Percentiles rank a stretch among this genome's conserved stretches.
These are phyloP conservation scores for Paramuricea clavata DNA, from an alignment of 92 coral and sea anemone genomes.

Conservation along the genomic window DNA sequence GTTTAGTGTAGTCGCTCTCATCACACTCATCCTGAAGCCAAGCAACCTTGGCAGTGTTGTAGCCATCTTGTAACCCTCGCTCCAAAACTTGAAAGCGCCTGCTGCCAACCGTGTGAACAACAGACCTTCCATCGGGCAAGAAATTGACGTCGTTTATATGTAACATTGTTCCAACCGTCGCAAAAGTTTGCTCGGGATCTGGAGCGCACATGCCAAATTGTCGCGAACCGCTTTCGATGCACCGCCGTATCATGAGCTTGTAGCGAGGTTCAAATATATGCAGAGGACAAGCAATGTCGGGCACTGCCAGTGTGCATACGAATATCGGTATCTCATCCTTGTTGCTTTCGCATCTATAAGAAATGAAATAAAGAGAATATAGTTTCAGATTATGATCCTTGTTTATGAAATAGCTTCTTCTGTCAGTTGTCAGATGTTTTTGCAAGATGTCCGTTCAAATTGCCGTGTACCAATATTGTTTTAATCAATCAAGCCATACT, in stretches of 20 bases:
- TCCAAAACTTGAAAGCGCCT: conserved; percentile 78
- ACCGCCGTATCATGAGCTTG: conserved; percentile 87
- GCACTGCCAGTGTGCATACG: conserved; percentile 90
- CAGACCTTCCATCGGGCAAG: conserved; percentile 88
- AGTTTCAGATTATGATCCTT: too few relatives aligned
- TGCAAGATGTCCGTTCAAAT: too few relatives aligned
- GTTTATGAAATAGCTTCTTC: too few relatives aligned
- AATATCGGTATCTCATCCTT: conserved; percentile 79
- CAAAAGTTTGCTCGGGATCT: conserved; percentile 68
- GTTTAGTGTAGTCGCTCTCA: conserved; percentile 65
- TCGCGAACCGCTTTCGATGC: conserved; percentile 81
- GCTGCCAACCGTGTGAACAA: conserved; percentile 79
- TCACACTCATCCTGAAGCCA: conserved; percentile 82
- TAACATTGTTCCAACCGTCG: conserved; percentile 80
- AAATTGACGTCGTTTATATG: conserved; percentile 72
- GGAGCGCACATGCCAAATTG: conserved; percentile 90
- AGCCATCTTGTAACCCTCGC: conserved; percentile 77
- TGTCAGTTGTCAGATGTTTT: too few relatives aligned
- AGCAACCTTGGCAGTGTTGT: conserved; percentile 80
- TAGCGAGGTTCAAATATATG: conserved; percentile 91
- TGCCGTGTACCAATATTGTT: too few relatives aligned
- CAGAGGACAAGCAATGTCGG: conserved; percentile 82
- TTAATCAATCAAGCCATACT: too few relatives aligned
- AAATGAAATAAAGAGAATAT: too few relatives aligned
- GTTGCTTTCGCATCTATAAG: conserved; percentile 24